Conservation (phyloP, 2,113 vertebrate species). For the Macheiramphus alcinus region DNA sequence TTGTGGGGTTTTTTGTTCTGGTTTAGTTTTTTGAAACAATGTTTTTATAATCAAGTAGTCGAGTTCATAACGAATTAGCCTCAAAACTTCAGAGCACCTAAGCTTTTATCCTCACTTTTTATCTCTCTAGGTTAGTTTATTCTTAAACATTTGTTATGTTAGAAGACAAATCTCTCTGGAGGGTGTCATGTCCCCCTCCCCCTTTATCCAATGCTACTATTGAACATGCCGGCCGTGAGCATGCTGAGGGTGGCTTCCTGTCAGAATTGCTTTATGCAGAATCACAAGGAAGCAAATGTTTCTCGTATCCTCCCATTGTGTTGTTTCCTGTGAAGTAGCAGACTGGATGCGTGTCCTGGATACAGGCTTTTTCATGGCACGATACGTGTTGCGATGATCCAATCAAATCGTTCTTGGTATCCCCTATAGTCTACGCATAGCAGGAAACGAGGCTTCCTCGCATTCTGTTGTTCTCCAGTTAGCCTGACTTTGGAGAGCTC, state of each 20-base stretch:
- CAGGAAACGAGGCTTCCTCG: constrained; percentile 59
- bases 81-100: background rate
- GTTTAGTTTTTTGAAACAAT: background rate
- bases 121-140: background rate
- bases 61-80: background rate
- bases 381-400: background rate
- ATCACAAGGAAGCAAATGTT: constrained; percentile 11
- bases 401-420: constrained; percentile 18
- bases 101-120: background rate
- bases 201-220: background rate
- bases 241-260: background rate
- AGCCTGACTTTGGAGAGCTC: constrained; percentile 5
- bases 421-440: constrained; percentile 11
- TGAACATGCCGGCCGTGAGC: background rate
- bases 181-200: background rate
- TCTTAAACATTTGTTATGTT: background rate
- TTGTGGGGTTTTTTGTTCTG: background rate
- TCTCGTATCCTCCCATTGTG: constrained; percentile 49
- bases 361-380: constrained; percentile 4
- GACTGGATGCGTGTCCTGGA: constrained; percentile 30
- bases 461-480: constrained; percentile 68
- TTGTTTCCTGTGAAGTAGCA: constrained; percentile 47
- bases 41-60: background rate
- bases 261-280: background rate
- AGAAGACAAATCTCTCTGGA: background rate